These are phyloP conservation scores for Leptinotarsa peninsularis DNA, from an alignment of 2,888 invertebrate genomes.

Conservation along the genomic window DNA sequence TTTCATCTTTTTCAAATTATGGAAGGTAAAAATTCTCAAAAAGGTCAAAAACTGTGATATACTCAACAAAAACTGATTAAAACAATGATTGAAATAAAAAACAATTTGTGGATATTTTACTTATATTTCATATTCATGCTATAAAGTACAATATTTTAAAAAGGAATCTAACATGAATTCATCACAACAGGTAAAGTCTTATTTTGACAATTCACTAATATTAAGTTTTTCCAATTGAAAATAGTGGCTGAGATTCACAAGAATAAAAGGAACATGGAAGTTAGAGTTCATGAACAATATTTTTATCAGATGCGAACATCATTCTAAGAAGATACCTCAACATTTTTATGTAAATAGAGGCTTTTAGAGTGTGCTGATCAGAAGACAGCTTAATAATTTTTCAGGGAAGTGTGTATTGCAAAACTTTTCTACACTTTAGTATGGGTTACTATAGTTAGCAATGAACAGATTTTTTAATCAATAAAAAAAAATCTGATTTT, in stretches of 20 bases:
- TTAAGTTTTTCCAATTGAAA: background rate
- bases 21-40: background rate
- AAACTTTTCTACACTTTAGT: too few relatives aligned
- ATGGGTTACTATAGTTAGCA: too few relatives aligned
- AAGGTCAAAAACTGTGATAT: background rate
- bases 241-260: background rate
- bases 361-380: too few relatives aligned
- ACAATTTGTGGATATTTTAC: constrained; percentile 13
- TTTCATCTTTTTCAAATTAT: too few relatives aligned
- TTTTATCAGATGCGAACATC: too few relatives aligned
- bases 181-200: constrained; percentile 35
- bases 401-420: too few relatives aligned
- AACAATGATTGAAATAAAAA: background rate
- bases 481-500: too few relatives aligned
- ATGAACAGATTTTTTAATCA: too few relatives aligned
- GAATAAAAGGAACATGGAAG: background rate
- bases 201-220: background rate
- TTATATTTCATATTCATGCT: constrained; percentile 31
- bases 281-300: too few relatives aligned
- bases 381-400: too few relatives aligned
- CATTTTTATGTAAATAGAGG: too few relatives aligned
- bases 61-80: background rate
- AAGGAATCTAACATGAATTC: constrained; percentile 28
- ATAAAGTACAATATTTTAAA: constrained; percentile 19
- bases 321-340: too few relatives aligned